Evolutionary conservation across 2,797 vertebrate genomes (phyloP).

Genomic region (Gobio occitaniae): DNA sequence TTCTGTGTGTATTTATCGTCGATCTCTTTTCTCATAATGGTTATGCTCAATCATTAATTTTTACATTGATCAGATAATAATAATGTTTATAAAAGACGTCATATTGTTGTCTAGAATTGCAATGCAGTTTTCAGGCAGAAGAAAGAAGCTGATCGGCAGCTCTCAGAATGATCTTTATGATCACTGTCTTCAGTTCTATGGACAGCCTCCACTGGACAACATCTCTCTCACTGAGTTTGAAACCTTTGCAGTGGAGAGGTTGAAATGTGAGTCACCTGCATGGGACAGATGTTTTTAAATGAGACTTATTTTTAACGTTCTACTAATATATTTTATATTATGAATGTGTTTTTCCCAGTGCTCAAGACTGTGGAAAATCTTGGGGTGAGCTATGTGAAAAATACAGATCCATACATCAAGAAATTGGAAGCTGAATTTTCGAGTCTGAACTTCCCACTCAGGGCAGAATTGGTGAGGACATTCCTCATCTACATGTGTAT

Average conservation of each 20-base stretch:
- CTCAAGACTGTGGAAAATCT: conserved; percentile 91
- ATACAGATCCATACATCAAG: conserved; percentile 71
- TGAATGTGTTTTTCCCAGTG: conserved; percentile 74
- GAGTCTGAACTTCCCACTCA: conserved; percentile 84
- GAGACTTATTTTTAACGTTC: neutral
- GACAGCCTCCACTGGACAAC: conserved; percentile 88
- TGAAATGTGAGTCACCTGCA: conserved; percentile 83
- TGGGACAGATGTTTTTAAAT: neutral
- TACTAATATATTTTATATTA: neutral
- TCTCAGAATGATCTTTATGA: conserved; percentile 79
- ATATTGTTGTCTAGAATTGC: conserved; percentile 28
- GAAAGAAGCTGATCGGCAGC: conserved; percentile 60
- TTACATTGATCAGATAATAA: neutral
- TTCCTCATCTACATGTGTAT: neutral
- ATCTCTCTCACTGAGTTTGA: conserved; percentile 92
- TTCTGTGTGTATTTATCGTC: neutral
- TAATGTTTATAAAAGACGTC: neutral
- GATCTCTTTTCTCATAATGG: neutral
- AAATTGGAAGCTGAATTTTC: conserved; percentile 80
- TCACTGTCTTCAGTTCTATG: conserved; percentile 90
- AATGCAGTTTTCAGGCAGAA: conserved; percentile 71
- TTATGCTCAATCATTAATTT: neutral
- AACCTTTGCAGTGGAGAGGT: conserved; percentile 88
- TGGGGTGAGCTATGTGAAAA: conserved; percentile 85
- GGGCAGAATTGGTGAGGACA: conserved; percentile 71